Conservation (phyloP, 2,113 vertebrate species). For the Rhodinocichla rosea region DNA sequence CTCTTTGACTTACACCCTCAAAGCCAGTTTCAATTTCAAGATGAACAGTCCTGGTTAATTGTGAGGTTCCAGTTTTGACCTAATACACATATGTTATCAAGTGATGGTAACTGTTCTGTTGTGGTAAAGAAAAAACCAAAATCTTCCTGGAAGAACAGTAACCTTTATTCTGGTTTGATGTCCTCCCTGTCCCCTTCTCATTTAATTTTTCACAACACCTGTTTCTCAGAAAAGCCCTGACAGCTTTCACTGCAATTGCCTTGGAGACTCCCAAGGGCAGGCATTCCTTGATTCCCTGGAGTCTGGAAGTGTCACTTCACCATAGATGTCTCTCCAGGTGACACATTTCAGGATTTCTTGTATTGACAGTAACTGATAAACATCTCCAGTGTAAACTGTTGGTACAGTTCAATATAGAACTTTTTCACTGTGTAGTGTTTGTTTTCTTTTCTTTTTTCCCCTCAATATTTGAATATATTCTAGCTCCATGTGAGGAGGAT, state of each 20-base stretch:
- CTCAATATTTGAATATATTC: constrained; percentile 58
- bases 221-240: background rate
- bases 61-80: background rate
- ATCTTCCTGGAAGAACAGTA: background rate
- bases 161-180: background rate
- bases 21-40: background rate
- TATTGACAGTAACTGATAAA: background rate
- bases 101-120: background rate
- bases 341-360: background rate
- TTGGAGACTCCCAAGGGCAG: background rate
- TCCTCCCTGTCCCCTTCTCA: background rate
- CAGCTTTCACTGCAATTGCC: background rate
- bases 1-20: background rate
- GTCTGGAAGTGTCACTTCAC: background rate
- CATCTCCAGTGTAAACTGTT: background rate
- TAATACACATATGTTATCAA: background rate
- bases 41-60: background rate
- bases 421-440: background rate
- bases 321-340: background rate
- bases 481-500: constrained; percentile 83
- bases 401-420: background rate
- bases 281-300: background rate
- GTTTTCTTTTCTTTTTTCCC: background rate
- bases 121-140: background rate
- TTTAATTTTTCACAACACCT: background rate